These are phyloP conservation scores for Diarsia dahlii DNA, from an alignment of 2,888 invertebrate species.

Conservation along the genomic window DNA sequence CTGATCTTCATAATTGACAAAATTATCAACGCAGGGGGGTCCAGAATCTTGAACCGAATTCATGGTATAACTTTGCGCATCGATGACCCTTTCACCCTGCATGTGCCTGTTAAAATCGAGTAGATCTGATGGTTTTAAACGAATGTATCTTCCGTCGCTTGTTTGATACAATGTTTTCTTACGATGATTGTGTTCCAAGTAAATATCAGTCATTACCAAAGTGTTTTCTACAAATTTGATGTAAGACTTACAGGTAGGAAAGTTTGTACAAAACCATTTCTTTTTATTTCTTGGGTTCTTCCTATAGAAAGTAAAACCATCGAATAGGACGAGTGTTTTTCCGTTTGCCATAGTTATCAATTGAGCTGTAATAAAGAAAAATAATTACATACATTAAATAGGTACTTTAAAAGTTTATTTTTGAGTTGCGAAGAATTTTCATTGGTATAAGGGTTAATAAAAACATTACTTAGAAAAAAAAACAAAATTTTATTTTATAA, in stretches of 20 bases:
- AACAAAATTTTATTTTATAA: constrained; percentile 27
- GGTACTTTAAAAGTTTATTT: background rate
- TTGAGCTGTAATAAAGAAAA: constrained; percentile 35
- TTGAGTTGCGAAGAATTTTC: background rate
- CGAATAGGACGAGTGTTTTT: constrained; percentile 36
- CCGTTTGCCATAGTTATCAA: constrained; percentile 53
- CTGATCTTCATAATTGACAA: background rate
- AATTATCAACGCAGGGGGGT: background rate
- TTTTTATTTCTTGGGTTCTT: constrained; percentile 30
- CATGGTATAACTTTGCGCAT: background rate
- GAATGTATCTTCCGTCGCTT: constrained; percentile 24
- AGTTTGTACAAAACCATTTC: constrained; percentile 55
- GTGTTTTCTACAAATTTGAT: constrained; percentile 3
- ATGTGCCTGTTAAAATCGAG: constrained; percentile 1
- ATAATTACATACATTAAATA: background rate
- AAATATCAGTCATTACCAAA: constrained; percentile 11
- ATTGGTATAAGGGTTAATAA: background rate
- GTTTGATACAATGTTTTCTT: constrained; percentile 21
- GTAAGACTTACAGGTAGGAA: constrained; percentile 49
- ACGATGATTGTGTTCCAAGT: constrained; percentile 16
- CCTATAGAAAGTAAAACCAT: constrained; percentile 53
- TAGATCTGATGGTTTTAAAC: constrained; percentile 24
- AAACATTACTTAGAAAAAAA: constrained; percentile 8
- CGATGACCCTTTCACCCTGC: background rate
- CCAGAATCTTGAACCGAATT: background rate